Base-by-base conservation (phyloP, 2,888 invertebrate genomes). In the Erannis defoliaria region DNA sequence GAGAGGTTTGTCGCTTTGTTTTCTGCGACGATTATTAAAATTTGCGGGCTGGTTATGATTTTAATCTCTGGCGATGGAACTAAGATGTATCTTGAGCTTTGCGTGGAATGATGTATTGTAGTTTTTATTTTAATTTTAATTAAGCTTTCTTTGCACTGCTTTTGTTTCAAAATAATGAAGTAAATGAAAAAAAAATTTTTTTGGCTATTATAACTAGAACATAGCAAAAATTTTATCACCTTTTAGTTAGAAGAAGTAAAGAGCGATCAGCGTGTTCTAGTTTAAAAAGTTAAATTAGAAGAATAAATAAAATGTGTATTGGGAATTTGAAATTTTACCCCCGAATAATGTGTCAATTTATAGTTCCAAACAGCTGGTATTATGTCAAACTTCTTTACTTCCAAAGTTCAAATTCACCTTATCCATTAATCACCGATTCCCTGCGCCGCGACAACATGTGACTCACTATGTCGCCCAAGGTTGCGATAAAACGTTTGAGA, bases 11-110 rank as follows among this genome's bases (percentile, higher is more conserved):
- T 62, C 43, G 55, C 66, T 68, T 68, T 68, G 68, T 70, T 71
- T 67, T 49, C 55, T 58, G 50, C 29, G 58, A 53, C 66, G 60
- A 67, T 68, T 71, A 68, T 71, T 65, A 62, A 64, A 65, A 63
- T 68, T 66, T 54, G 49, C 64, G 53, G 37, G 26, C 23, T 33
- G 55, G 66, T 68, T 62, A 65, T 65, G 61, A 59, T 64, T 55
- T 59, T 61, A 62, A 62, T 62, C 56, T 57, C 37, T 55, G 40
- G 19, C 23, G 33, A 26, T 55, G 51, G 55, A 50, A 50, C 37
- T 55, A 43, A 58, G 38, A 55, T 55, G 23, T 51, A 51, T 58
- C 31, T 54, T 38, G 35, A 50, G 31, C 8, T 26, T 14, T 8
- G 14, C 21, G 55, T 5, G 16, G 16, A 16, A 42, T 19, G 18